Conservation (phyloP, 2,888 invertebrate species). For the Bedellia somnulentella region DNA sequence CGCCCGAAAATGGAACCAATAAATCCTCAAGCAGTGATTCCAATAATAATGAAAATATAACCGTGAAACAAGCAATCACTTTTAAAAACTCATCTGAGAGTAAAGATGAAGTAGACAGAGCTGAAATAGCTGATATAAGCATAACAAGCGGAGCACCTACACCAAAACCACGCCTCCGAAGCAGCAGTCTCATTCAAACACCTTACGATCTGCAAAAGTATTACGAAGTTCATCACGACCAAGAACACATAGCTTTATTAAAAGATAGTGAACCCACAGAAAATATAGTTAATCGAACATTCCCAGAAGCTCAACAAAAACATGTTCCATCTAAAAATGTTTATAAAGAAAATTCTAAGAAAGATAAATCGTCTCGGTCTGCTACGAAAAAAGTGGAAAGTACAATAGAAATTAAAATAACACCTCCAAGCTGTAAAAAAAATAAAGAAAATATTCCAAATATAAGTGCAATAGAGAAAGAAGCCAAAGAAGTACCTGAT, state of each 20-base stretch:
- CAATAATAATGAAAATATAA: constrained; percentile 46
- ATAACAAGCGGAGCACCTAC: constrained; percentile 13
- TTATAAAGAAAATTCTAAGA: background rate
- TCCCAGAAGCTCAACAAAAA: background rate
- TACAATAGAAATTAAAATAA: constrained; percentile 21
- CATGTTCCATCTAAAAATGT: constrained; percentile 20
- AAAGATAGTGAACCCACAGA: constrained; percentile 27
- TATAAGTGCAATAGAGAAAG: constrained; percentile 45
- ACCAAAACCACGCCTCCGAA: constrained; percentile 26
- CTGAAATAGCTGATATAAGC: constrained; percentile 18
- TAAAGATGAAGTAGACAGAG: constrained; percentile 32
- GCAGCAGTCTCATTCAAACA: constrained; percentile 53
- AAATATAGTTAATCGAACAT: background rate
- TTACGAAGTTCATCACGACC: constrained; percentile 48
- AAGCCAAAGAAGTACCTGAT: constrained; percentile 47
- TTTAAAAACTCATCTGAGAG: constrained; percentile 30
- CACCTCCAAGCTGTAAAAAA: constrained; percentile 22
- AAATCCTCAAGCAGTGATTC: constrained; percentile 44
- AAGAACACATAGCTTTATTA: constrained; percentile 41
- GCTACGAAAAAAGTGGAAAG: constrained; percentile 17
- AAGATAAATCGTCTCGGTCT: constrained; percentile 17
- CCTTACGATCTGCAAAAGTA: constrained; percentile 55
- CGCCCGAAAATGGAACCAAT: constrained; percentile 32
- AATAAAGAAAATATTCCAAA: constrained; percentile 32
- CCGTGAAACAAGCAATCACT: constrained; percentile 43